A percentile compares a stretch with the other conserved stretches of the same genome.
phyloP scores from a whole-genome alignment of 1,140 invertebrate species.

The Trigoniulus corallinus region DNA sequence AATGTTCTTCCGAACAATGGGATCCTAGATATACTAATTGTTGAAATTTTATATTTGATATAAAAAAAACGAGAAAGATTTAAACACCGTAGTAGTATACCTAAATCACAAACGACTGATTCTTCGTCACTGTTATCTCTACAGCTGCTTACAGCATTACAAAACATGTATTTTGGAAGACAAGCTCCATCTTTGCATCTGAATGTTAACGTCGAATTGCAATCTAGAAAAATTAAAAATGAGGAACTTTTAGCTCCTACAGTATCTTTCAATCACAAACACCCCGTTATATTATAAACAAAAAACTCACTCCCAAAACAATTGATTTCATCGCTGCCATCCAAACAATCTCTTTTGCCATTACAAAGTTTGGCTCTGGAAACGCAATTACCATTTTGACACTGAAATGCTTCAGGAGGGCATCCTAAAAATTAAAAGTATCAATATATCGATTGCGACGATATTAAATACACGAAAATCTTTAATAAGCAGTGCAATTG shows the following conservation, averaged over 20 bases:
- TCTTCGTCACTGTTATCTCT: conserved; percentile 70
- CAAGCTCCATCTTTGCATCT: conserved; percentile 66
- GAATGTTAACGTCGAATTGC: conserved; percentile 34
- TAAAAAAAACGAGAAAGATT: not conserved
- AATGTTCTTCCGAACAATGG: conserved; percentile 33
- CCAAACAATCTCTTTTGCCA: conserved; percentile 39
- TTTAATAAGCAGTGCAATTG: not conserved
- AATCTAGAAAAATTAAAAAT: not conserved
- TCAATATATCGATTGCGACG: not conserved
- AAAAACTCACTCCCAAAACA: conserved; percentile 31
- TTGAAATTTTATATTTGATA: not conserved
- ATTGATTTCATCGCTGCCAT: conserved; percentile 59
- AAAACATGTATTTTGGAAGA: conserved; percentile 72
- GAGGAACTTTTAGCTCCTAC: not conserved
- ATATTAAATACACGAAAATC: not conserved
- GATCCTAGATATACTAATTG: conserved; percentile 7
- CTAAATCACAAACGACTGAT: conserved; percentile 41
- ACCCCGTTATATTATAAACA: not conserved
- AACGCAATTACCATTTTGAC: conserved; percentile 15
- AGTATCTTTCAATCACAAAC: not conserved
- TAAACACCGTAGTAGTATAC: conserved; percentile 14
- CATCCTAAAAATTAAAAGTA: conserved; percentile 12
- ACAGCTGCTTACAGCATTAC: conserved; percentile 70
- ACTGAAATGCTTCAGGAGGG: conserved; percentile 19
- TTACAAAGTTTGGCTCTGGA: conserved; percentile 13